Conservation (phyloP, 1,140 invertebrate genomes). For the Sinella curviseta region DNA sequence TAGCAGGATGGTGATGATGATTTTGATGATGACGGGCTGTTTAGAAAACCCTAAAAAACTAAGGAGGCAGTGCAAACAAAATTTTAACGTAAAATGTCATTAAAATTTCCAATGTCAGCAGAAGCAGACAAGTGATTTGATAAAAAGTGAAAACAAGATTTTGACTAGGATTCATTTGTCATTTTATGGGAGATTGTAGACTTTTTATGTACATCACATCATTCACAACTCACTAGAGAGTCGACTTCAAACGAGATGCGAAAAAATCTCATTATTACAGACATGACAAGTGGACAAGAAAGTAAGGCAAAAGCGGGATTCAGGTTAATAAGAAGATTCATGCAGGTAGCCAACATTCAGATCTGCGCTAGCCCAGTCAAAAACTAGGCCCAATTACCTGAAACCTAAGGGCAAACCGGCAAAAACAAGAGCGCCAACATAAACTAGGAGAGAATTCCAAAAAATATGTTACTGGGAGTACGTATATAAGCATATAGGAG, state of each 20-base stretch:
- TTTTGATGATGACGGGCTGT: too few species aligned
- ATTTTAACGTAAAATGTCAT: neutral
- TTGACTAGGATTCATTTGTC: constrained; percentile 13
- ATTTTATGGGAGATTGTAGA: too few species aligned
- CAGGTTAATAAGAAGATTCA: neutral
- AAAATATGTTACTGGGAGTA: neutral
- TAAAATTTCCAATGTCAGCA: neutral
- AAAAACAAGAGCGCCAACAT: neutral
- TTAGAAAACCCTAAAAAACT: too few species aligned
- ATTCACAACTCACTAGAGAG: neutral
- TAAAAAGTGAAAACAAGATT: neutral
- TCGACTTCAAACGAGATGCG: constrained; percentile 4
- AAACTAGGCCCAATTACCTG: constrained; percentile 8
- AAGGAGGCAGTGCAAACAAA: neutral
- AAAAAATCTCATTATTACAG: neutral
- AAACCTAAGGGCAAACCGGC: neutral
- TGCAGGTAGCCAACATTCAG: neutral
- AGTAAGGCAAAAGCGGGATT: neutral
- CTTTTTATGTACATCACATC: neutral
- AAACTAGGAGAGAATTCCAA: neutral
- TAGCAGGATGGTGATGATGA: too few species aligned
- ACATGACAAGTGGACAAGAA: neutral
- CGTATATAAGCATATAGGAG: too few species aligned
- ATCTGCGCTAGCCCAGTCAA: neutral
- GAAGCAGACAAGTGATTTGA: neutral